Conservation (phyloP, 2,113 vertebrate species). For the Tylochromis polylepis region DNA sequence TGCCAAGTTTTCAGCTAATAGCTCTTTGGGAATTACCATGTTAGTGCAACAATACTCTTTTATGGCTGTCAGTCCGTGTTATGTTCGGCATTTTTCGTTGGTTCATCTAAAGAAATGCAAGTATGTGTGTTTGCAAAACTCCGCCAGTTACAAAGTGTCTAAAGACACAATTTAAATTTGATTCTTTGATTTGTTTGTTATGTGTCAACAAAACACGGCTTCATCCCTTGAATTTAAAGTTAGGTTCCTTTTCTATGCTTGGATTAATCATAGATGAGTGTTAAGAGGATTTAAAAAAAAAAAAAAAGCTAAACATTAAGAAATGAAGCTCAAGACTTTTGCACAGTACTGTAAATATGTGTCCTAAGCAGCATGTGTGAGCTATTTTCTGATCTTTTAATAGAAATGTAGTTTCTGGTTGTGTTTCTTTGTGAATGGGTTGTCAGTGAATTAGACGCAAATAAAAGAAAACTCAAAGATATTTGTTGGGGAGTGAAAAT, state of each 20-base stretch:
- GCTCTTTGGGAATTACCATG: neutral
- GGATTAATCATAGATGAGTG: neutral
- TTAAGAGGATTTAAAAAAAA: neutral
- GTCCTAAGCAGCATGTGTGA: neutral
- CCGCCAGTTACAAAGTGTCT: neutral
- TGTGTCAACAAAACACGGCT: neutral
- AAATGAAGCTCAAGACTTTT: neutral
- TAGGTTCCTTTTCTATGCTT: neutral
- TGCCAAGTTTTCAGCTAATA: neutral
- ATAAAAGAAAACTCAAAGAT: neutral
- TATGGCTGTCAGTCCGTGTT: neutral
- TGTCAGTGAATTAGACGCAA: neutral
- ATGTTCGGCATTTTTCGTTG: neutral
- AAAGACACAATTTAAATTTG: neutral
- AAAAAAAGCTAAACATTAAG: neutral
- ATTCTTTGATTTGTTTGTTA: neutral
- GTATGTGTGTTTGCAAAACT: neutral
- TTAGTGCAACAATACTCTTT: neutral
- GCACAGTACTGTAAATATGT: neutral
- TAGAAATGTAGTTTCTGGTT: neutral
- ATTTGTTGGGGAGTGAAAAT: neutral
- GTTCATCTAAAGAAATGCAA: neutral
- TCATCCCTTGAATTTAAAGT: neutral
- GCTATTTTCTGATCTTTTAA: neutral
- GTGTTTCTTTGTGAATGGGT: neutral